Conservation (phyloP, 2,113 vertebrate species). For the Chaetura pelagica region DNA sequence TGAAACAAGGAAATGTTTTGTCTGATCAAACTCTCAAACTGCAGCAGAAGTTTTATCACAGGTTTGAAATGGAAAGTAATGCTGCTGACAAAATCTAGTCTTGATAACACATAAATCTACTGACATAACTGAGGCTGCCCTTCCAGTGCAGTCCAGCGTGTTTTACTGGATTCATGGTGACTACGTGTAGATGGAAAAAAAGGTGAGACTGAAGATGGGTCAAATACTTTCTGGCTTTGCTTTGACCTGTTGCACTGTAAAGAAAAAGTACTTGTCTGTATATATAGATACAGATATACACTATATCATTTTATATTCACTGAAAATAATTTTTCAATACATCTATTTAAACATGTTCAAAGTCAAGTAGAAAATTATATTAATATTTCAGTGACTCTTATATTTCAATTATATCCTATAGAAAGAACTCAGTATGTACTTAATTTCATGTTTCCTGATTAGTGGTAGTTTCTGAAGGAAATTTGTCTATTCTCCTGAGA, state of each 20-base stretch:
- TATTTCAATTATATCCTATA: not conserved
- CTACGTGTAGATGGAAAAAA: slow-evolving; percentile 27
- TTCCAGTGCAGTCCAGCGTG: not conserved
- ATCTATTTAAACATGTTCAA: not conserved
- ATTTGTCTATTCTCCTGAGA: not conserved
- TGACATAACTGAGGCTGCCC: slow-evolving; percentile 33
- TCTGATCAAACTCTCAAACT: not conserved
- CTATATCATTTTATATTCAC: not conserved
- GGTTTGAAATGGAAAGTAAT: slow-evolving; percentile 21
- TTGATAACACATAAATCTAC: slow-evolving; percentile 25
- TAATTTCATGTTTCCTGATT: not conserved
- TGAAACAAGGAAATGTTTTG: slow-evolving; percentile 49
- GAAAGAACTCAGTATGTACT: not conserved
- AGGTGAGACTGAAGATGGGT: slow-evolving; percentile 38
- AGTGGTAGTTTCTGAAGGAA: not conserved
- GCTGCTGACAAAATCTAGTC: not conserved
- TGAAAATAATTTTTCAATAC: not conserved
- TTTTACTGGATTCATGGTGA: slow-evolving; percentile 52
- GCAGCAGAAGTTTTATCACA: slow-evolving; percentile 42
- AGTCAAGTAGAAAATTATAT: not conserved
- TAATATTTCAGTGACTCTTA: not conserved
- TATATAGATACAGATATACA: not conserved
- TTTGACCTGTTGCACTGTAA: not conserved
- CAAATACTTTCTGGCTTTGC: not conserved
- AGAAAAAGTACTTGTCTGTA: not conserved